These are phyloP conservation scores for Lasioglossum baleicum DNA, from an alignment of 1,140 invertebrate genomes.

Conservation along the genomic window DNA sequence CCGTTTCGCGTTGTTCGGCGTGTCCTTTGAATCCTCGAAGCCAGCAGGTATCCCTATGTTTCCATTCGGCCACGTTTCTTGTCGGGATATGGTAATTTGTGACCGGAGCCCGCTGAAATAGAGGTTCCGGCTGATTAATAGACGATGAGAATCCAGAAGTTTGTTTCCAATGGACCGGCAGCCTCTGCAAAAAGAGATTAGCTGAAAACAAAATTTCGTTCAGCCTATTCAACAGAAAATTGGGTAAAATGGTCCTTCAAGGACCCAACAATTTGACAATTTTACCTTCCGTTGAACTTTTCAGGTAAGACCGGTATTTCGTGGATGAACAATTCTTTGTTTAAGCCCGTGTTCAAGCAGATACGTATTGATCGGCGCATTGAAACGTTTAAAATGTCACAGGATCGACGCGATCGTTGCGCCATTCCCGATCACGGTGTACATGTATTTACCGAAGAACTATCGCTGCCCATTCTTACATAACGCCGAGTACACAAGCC, in stretches of 20 bases:
- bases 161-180: not conserved
- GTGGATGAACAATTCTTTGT: not conserved
- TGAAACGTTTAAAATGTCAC: not conserved
- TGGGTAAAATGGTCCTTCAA: too few species aligned
- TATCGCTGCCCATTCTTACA: slow-evolving; percentile 51
- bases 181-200: not conserved
- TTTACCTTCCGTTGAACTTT: too few species aligned
- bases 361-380: not conserved
- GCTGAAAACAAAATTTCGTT: too few species aligned
- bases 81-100: not conserved
- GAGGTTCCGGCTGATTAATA: not conserved
- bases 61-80: not conserved
- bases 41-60: not conserved
- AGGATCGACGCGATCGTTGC: not conserved
- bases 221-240: too few species aligned
- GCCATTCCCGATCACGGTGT: not conserved
- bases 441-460: slow-evolving; percentile 39
- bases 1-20: not conserved
- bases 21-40: too few species aligned
- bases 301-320: too few species aligned
- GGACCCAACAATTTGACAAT: too few species aligned
- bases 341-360: not conserved
- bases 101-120: not conserved
- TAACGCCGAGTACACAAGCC: not conserved
- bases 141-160: not conserved